Base-by-base conservation (phyloP, 1,140 invertebrate species). In the Ditylenchus dipsaci region DNA sequence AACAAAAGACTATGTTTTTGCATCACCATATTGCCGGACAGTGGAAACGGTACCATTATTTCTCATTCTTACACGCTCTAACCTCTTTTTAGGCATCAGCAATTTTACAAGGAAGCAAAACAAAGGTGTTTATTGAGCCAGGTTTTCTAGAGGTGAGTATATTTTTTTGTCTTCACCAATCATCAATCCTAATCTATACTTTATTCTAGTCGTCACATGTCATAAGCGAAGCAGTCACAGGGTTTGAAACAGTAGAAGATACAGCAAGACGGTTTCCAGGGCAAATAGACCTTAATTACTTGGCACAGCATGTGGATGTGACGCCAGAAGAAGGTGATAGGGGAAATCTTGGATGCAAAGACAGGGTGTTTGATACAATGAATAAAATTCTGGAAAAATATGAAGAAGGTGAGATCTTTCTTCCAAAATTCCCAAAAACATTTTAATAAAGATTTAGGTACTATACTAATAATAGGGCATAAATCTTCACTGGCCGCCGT, bases 131-230 rank as follows among this genome's bases (percentile, higher is more conserved):
- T 60, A 38, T 67, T 47, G 65, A 67, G 21, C 65, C 65, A 0
- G 65, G 65, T 9, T 53, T 67, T 60, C 21, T 67, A 27, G 65
- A 67, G 56, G 33, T 38, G 11, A 38, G 11, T 38, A n/a, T n/a
- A n/a, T 38, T 38, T 38, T 38, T 5, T 3, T 38, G 33, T 38
- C 11, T 38, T 38, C 33, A 38, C 11, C 33, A 38, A 38, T 38
- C 11, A 38, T 38, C 33, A 11, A 11, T 3, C 11, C 33, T 38
- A 38, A 11, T 38, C 3, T 11, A 38, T 3, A 38, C 3, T 38
- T 38, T 38, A 38, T 38, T 38, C 11, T 11, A 38, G 33, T 38
- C 33, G 11, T 38, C 33, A 11, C 3, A 11, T 38, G 33, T 38
- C 11, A 38, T 38, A 38, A 38, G 33, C 33, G 33, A 38, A 38